Evolutionary conservation across 2,797 vertebrate genomes (phyloP).

Genomic region (Kryptolebias ocellatus): DNA sequence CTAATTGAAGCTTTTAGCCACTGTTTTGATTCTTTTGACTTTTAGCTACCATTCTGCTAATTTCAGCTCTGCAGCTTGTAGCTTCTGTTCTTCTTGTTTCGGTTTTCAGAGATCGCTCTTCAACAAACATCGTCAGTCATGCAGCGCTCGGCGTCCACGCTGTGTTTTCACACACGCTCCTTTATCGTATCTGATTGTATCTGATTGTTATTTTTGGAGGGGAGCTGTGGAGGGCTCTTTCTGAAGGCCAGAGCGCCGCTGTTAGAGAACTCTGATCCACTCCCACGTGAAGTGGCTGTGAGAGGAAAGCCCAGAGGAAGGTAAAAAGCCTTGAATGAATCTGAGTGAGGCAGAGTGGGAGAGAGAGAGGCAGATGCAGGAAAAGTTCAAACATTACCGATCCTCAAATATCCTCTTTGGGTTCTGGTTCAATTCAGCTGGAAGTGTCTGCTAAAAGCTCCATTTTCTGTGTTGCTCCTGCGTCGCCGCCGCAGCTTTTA

Average conservation of each 20-base stretch:
- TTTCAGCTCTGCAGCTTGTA: no score
- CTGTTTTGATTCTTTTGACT: no score
- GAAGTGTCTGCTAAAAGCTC: constrained; percentile 78
- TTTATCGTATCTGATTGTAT: no score
- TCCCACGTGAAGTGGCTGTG: constrained; percentile 76
- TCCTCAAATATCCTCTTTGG: constrained; percentile 78
- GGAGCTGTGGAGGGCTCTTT: constrained; percentile 62
- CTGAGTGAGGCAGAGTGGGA: constrained; percentile 58
- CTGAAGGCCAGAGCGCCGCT: constrained; percentile 81
- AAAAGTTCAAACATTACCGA: constrained; percentile 75
- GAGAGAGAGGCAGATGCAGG: constrained; percentile 57
- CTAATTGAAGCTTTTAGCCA: no score
- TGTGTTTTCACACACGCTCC: no score
- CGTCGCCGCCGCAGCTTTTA: constrained; percentile 72
- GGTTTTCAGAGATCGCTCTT: no score
- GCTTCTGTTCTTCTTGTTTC: no score
- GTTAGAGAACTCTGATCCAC: constrained; percentile 76
- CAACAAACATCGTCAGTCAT: no score
- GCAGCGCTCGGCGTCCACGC: no score
- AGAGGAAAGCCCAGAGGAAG: constrained; percentile 74
- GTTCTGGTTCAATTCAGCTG: constrained; percentile 75
- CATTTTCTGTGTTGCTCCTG: constrained; percentile 71
- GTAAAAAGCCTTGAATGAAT: constrained; percentile 76
- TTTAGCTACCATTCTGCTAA: no score
- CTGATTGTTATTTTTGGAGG: neutral